Evolutionary conservation across 1,140 invertebrate genomes (phyloP).

Genomic region (Cotesia vestalis): DNA sequence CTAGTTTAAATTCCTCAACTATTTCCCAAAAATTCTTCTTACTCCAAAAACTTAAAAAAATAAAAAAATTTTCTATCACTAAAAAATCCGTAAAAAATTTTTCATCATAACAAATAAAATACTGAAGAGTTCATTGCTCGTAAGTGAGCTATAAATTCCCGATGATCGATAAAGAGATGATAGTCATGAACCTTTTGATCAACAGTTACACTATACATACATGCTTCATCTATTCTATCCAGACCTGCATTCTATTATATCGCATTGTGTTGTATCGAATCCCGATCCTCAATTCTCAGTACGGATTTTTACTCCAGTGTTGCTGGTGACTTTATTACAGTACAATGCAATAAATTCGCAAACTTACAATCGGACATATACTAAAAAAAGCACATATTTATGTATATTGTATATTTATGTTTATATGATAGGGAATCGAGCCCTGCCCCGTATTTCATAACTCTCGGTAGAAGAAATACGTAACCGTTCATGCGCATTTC

Average conservation of each 20-base stretch:
- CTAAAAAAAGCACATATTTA: constrained; percentile 2
- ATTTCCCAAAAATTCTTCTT: too few species aligned
- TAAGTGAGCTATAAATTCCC: neutral
- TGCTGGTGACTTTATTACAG: neutral
- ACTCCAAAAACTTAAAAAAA: too few species aligned
- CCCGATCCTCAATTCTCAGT: too few species aligned
- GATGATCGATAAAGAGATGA: constrained; percentile 33
- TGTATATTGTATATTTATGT: neutral
- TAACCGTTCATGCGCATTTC: constrained; percentile 57
- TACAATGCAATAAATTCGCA: neutral
- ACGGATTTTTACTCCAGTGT: too few species aligned
- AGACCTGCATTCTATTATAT: neutral
- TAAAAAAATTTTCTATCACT: too few species aligned
- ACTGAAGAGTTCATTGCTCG: constrained; percentile 16
- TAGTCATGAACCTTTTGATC: constrained; percentile 25
- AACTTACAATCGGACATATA: neutral
- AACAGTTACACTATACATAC: neutral
- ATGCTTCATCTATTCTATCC: too few species aligned
- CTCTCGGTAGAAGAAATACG: constrained; percentile 42
- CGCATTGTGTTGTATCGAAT: neutral
- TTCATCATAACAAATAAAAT: neutral
- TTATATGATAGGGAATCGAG: constrained; percentile 7
- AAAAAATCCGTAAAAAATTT: neutral
- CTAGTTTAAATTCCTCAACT: too few species aligned
- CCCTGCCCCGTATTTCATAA: constrained; percentile 53